phyloP scores from a whole-genome alignment of 2,888 invertebrate genomes.

The Pedicia rivosa region DNA sequence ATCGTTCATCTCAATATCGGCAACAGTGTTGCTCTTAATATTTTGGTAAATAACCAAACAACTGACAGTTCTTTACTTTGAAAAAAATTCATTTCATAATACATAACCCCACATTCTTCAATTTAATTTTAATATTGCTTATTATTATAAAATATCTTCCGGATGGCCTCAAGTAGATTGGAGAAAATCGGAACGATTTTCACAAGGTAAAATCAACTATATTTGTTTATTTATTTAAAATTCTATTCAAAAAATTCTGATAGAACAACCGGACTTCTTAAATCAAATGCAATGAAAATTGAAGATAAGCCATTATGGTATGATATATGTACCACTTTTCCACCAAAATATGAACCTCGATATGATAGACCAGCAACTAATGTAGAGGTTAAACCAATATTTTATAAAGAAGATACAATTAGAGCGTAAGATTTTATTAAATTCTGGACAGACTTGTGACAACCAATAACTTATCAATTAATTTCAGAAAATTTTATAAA shows the following conservation, averaged over 20 bases:
- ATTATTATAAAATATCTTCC: no score
- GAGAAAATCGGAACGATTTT: conserved; percentile 61
- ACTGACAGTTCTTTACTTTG: no score
- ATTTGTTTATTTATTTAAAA: background rate
- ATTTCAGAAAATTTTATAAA: conserved; percentile 49
- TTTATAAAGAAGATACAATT: conserved; percentile 68
- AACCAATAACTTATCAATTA: conserved; percentile 4
- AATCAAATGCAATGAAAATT: conserved; percentile 59
- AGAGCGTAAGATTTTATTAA: conserved; percentile 55
- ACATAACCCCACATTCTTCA: no score
- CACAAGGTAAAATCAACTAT: conserved; percentile 35
- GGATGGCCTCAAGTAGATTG: conserved; percentile 54
- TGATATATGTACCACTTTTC: conserved; percentile 78
- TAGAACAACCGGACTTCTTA: conserved; percentile 61
- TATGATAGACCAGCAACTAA: conserved; percentile 50
- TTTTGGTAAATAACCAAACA: no score
- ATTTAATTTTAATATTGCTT: no score
- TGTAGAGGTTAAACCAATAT: conserved; percentile 47
- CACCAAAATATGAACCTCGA: conserved; percentile 69
- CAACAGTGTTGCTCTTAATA: no score
- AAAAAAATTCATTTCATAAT: no score
- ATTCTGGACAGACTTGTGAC: background rate
- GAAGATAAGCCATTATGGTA: conserved; percentile 88
- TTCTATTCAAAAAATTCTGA: conserved; percentile 18
- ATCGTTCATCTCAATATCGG: no score